These are phyloP conservation scores for Hylaeus anthracinus DNA, from an alignment of 1,140 invertebrate genomes.

Conservation along the genomic window DNA sequence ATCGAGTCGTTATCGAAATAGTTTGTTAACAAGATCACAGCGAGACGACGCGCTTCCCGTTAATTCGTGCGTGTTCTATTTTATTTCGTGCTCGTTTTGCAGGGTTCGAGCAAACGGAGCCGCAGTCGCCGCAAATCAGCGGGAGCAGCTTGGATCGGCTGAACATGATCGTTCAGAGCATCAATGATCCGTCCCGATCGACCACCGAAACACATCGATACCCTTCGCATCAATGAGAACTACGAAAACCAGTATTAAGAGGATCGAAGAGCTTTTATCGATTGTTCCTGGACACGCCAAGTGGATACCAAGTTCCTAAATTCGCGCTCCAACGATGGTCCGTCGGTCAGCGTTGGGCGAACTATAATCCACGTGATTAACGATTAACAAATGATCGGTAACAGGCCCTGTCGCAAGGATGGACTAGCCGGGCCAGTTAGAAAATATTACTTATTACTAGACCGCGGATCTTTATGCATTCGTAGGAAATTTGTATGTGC, in stretches of 20 bases:
- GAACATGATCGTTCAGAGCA: slow-evolving; percentile 85
- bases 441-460: too few species aligned
- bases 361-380: not conserved
- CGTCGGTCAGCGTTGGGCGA: too few species aligned
- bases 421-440: too few species aligned
- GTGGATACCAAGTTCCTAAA: slow-evolving; percentile 34
- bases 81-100: slow-evolving; percentile 64
- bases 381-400: too few species aligned
- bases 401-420: too few species aligned
- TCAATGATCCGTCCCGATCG: slow-evolving; percentile 73
- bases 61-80: too few species aligned
- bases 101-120: slow-evolving; percentile 79
- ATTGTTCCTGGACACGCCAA: not conserved
- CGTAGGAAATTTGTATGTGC: too few species aligned
- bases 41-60: too few species aligned
- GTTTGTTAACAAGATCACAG: too few species aligned
- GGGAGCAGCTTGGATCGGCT: slow-evolving; percentile 84
- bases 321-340: not conserved
- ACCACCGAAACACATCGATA: slow-evolving; percentile 58
- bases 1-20: not conserved
- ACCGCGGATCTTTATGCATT: too few species aligned
- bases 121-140: slow-evolving; percentile 70
- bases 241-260: slow-evolving; percentile 53
- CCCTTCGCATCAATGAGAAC: slow-evolving; percentile 62
- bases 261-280: not conserved